These are phyloP conservation scores for Drosophila cyrtoloma DNA, from an alignment of 2,888 invertebrate genomes.

Conservation along the genomic window DNA sequence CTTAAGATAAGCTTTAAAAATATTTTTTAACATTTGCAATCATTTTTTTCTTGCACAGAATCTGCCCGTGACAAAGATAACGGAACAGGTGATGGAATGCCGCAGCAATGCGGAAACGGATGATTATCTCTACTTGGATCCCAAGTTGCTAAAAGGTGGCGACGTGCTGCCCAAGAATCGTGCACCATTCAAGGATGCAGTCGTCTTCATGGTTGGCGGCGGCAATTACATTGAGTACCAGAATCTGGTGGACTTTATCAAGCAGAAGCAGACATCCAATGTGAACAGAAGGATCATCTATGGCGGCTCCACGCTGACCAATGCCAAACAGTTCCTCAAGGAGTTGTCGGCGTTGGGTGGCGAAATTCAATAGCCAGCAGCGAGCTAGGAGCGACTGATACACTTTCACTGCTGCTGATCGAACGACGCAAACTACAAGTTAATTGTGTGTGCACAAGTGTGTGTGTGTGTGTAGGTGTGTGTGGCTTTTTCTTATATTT, in stretches of 20 bases:
- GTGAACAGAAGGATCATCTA: slow-evolving; percentile 93
- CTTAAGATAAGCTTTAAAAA: neutral
- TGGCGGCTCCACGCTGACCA: slow-evolving; percentile 97
- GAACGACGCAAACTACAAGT: slow-evolving; percentile 16
- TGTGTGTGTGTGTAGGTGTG: slow-evolving; percentile 33
- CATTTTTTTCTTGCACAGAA: slow-evolving; percentile 87
- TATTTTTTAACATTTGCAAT: neutral
- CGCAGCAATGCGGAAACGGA: slow-evolving; percentile 92
- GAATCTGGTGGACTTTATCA: slow-evolving; percentile 97
- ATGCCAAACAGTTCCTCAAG: slow-evolving; percentile 96
- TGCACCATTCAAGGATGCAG: slow-evolving; percentile 93
- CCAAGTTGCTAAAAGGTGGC: slow-evolving; percentile 93
- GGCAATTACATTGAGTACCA: slow-evolving; percentile 99
- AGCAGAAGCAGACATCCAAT: slow-evolving; percentile 91
- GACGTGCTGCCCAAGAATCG: slow-evolving; percentile 88
- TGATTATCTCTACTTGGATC: slow-evolving; percentile 97
- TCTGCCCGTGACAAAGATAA: slow-evolving; percentile 96
- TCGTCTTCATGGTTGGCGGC: slow-evolving; percentile 96
- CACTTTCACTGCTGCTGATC: slow-evolving; percentile 65
- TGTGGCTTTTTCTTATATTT: slow-evolving; percentile 65
- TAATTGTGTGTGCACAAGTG: slow-evolving; percentile 26
- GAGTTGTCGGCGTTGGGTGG: slow-evolving; percentile 93
- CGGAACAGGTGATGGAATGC: slow-evolving; percentile 94
- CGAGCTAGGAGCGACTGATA: slow-evolving; percentile 80
- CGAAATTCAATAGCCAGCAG: slow-evolving; percentile 86